phyloP scores from a whole-genome alignment of 2,888 invertebrate genomes.

The Nasonovia ribisnigri region DNA sequence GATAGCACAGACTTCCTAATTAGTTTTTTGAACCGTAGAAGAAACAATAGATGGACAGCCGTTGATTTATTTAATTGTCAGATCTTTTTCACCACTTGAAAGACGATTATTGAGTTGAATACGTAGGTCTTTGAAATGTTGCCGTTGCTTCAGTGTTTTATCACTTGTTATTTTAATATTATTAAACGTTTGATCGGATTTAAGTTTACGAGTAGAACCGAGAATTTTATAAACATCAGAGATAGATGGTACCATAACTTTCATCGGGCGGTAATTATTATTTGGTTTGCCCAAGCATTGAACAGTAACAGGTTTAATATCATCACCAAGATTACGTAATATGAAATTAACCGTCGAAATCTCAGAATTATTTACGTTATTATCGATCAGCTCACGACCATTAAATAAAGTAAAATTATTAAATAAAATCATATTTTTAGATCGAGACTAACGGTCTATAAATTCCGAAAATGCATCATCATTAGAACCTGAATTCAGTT shows the following conservation, averaged over 20 bases:
- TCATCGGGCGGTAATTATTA: not conserved
- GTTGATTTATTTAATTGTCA: conserved; percentile 16
- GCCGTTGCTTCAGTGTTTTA: conserved; percentile 7
- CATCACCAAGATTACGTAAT: not conserved
- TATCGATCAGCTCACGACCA: too few species aligned
- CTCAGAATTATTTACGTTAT: not conserved
- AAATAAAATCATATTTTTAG: conserved; percentile 16
- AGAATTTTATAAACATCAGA: conserved; percentile 16
- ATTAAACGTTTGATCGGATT: not conserved
- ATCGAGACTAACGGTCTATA: not conserved
- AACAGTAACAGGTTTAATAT: not conserved
- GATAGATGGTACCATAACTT: not conserved
- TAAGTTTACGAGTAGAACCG: not conserved
- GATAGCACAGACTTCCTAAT: not conserved
- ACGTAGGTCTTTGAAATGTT: conserved; percentile 8
- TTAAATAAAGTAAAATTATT: not conserved
- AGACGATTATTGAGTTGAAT: not conserved
- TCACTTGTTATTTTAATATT: conserved; percentile 14
- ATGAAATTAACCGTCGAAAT: not conserved
- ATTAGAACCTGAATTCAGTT: not conserved
- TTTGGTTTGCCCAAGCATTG: not conserved
- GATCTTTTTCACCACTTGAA: not conserved
- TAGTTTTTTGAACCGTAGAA: not conserved
- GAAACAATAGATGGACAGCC: not conserved
- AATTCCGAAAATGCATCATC: not conserved